Evolutionary conservation across 2,113 vertebrate species (phyloP).

Genomic region (Gallinago paraguaiae): DNA sequence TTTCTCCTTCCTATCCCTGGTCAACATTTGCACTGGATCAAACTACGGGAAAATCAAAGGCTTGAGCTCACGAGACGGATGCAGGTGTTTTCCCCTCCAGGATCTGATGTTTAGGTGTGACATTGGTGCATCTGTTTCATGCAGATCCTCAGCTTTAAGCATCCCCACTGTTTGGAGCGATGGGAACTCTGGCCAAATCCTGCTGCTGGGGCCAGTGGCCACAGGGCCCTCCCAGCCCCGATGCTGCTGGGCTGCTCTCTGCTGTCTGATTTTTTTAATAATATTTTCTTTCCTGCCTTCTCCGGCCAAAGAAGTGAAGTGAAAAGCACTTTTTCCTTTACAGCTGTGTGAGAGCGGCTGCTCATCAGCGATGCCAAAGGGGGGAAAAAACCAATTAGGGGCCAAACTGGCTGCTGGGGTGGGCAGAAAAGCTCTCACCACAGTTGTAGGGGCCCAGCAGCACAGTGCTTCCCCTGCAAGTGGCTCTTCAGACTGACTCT

Average conservation of each 20-base stretch:
- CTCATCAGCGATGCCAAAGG: neutral
- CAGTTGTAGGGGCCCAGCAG: neutral
- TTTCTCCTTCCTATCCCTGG: neutral
- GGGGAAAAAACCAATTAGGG: neutral
- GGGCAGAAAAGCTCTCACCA: neutral
- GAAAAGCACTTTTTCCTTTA: neutral
- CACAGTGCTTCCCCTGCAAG: neutral
- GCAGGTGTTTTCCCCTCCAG: neutral
- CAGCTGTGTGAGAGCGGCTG: neutral
- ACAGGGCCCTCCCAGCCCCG: accelerated
- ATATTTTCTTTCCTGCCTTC: neutral
- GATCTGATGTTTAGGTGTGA: neutral
- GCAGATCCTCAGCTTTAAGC: neutral
- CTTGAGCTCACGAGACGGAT: neutral
- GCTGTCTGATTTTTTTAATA: neutral
- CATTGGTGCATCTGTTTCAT: neutral
- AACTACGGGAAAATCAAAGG: neutral
- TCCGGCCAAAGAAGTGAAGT: neutral
- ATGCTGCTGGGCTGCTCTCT: neutral
- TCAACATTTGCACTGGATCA: neutral
- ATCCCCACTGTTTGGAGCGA: neutral
- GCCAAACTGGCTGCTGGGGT: neutral
- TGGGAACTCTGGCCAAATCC: neutral
- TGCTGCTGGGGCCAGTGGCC: neutral
- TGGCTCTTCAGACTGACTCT: neutral